Base-by-base conservation (phyloP, 2,113 vertebrate genomes). In the Apodemus sylvaticus region DNA sequence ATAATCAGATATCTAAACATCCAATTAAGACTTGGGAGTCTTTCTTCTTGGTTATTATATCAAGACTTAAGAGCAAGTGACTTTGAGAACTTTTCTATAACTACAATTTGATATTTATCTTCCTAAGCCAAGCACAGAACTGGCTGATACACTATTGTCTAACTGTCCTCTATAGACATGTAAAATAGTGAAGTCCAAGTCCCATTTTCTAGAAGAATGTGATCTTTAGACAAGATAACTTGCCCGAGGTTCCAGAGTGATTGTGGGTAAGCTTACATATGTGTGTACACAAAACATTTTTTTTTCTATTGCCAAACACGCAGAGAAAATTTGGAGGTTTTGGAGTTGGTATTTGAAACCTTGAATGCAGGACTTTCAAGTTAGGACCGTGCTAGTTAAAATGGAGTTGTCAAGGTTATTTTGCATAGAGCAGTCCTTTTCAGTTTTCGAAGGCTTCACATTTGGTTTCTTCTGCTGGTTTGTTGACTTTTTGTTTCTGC, bases 291-390 rank as follows among this genome's bases (percentile, higher is more conserved):
- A 94, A 48, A 91, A 12, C 39, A 4, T 58, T 11, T n/a, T 97
- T 94, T 66, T 66, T 55, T 36, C 53, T 71, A 31, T 48, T 93
- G 68, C 82, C 39, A n/a, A 9, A 17, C 12, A 9, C 58, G 74
- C 17, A 64, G 19, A 16, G 11, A 94, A 97, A 95, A 34, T 53
- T 26, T 76, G 14, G 78, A 70, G 14, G 12, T 86, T 83, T 83
- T 48, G 42, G 20, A 51, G 51, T 77, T 81, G 24, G 5, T 78
- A 82, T 92, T 93, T 68, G 31, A 91, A 87, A 87, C 42, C 5
- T 31, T 51, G 42, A 95, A 22, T 76, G 22, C 51, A 83, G 12
- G 53, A 76, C n/a, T 19, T 86, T 22, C 29, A 77, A 83, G 66
- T 39, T 20, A 36, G 64, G 36, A 29, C 22, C 7, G 2, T 45